phyloP scores from a whole-genome alignment of 2,888 invertebrate genomes.

The Sepiola atlantica region DNA sequence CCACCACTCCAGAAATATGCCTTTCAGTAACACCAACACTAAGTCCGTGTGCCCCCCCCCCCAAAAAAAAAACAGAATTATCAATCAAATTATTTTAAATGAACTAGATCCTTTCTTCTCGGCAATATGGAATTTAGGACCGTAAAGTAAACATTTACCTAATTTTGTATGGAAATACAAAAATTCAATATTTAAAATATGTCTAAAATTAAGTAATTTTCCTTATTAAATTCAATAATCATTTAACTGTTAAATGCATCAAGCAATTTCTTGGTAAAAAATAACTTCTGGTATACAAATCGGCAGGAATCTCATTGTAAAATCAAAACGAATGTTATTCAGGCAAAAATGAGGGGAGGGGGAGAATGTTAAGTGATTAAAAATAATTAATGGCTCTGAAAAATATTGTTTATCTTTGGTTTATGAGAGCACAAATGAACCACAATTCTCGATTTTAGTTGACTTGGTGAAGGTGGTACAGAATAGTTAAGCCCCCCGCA shows the following conservation, averaged over 20 bases:
- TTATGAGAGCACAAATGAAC: too few species aligned
- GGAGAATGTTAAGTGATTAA: not conserved
- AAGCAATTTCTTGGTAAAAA: slow-evolving; percentile 15
- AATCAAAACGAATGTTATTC: not conserved
- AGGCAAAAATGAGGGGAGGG: not conserved
- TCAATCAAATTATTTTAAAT: too few species aligned
- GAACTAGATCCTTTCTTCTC: too few species aligned
- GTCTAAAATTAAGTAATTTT: not conserved
- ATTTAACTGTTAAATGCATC: not conserved
- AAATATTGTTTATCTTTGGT: too few species aligned
- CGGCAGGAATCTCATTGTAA: not conserved
- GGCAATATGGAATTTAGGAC: too few species aligned
- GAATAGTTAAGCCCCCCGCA: too few species aligned
- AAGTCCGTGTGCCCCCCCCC: too few species aligned
- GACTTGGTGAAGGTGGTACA: too few species aligned
- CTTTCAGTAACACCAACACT: too few species aligned
- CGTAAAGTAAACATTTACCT: not conserved
- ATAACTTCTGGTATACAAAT: slow-evolving; percentile 9
- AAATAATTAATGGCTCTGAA: not conserved
- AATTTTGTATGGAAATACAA: not conserved
- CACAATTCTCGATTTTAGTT: too few species aligned
- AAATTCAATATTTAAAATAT: not conserved
- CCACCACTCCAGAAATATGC: too few species aligned
- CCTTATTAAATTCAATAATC: not conserved
- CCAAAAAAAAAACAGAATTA: too few species aligned